Evolutionary conservation across 1,140 invertebrate genomes (phyloP).

Genomic region (Chrysomallon squamiferum): DNA sequence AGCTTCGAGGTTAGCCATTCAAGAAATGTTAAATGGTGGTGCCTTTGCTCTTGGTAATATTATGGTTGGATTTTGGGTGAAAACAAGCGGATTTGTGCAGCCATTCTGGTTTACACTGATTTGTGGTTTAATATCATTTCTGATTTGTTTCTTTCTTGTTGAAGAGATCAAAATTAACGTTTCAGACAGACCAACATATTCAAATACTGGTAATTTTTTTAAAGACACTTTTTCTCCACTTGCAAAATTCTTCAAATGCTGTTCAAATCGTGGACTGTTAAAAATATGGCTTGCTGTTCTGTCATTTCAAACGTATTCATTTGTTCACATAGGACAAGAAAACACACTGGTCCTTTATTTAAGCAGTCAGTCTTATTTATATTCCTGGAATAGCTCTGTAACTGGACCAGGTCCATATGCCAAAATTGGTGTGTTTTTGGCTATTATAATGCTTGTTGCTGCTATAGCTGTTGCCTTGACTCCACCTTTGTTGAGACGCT

Average conservation of each 20-base stretch:
- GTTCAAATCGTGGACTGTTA: constrained; percentile 41
- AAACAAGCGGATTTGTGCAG: constrained; percentile 45
- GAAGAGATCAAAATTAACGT: constrained; percentile 29
- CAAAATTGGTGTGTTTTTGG: constrained; percentile 52
- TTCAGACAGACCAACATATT: constrained; percentile 10
- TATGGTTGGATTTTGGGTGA: constrained; percentile 58
- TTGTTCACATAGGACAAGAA: constrained; percentile 55
- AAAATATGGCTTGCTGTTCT: constrained; percentile 55
- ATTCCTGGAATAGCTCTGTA: constrained; percentile 14
- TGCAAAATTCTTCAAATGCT: constrained; percentile 49
- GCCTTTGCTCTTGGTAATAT: constrained; percentile 57
- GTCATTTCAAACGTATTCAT: constrained; percentile 54
- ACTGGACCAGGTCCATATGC: constrained; percentile 38
- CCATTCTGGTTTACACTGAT: constrained; percentile 58
- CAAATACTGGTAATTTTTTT: constrained; percentile 46
- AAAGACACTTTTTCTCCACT: constrained; percentile 52
- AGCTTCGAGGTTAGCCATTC: constrained; percentile 49
- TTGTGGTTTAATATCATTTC: constrained; percentile 44
- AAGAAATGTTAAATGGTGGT: constrained; percentile 56
- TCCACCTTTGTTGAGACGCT: constrained; percentile 44
- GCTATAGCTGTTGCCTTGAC: constrained; percentile 44
- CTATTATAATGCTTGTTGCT: constrained; percentile 53
- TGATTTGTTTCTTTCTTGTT: constrained; percentile 53
- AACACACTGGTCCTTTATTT: constrained; percentile 54
- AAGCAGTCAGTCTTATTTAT: constrained; percentile 42